Percentiles rank a stretch among this genome's conserved stretches.
These are phyloP conservation scores for Pogonocichla stellata DNA, from an alignment of 2,113 vertebrate genomes.

Conservation along the genomic window DNA sequence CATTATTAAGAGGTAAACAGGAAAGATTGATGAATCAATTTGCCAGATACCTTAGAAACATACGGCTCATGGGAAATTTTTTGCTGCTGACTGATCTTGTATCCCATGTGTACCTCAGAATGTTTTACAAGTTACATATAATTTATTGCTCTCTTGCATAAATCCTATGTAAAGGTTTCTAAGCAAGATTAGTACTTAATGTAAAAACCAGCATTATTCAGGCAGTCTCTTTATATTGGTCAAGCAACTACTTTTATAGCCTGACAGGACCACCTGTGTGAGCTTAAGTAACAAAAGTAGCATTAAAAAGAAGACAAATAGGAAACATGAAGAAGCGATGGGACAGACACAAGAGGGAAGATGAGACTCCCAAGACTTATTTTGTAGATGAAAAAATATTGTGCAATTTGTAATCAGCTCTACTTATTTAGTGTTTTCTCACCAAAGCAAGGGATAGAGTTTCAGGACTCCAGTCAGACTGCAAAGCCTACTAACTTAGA, in stretches of 20 bases:
- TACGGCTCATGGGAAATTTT: neutral
- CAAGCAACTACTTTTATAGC: neutral
- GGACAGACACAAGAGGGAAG: neutral
- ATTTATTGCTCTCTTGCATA: constrained; percentile 27
- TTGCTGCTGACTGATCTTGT: neutral
- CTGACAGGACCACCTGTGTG: constrained; percentile 23
- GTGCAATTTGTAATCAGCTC: neutral
- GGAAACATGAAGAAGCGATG: accelerated
- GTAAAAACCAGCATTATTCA: constrained; percentile 9
- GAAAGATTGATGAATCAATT: constrained; percentile 36
- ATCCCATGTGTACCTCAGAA: neutral
- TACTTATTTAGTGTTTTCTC: neutral
- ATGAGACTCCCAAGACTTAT: neutral
- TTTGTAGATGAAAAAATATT: neutral
- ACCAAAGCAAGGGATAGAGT: neutral
- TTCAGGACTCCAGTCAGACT: neutral
- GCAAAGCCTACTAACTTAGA: neutral
- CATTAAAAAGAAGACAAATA: neutral
- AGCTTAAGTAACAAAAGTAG: constrained; percentile 9
- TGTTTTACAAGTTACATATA: constrained; percentile 43
- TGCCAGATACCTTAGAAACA: constrained; percentile 15
- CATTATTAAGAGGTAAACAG: constrained; percentile 6
- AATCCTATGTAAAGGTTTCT: neutral
- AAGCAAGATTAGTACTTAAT: constrained; percentile 7
- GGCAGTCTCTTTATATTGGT: neutral